phyloP scores from a whole-genome alignment of 2,888 invertebrate genomes.

The Catocala sponsa region DNA sequence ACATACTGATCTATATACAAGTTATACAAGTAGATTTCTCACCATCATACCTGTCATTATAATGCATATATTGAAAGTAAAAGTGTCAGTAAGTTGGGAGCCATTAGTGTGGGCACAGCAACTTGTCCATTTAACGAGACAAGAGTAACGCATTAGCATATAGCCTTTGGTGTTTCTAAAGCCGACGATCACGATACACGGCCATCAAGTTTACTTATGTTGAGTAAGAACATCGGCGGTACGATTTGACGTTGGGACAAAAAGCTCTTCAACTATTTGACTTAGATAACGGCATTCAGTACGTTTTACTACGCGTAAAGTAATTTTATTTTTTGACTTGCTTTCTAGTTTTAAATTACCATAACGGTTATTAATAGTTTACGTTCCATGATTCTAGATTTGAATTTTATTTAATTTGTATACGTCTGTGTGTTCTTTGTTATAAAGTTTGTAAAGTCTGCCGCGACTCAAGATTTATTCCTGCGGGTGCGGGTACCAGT shows the following conservation, averaged over 20 bases:
- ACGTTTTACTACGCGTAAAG: neutral
- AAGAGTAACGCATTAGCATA: slow-evolving; percentile 74
- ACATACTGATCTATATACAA: too few relatives aligned
- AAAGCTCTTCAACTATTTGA: slow-evolving; percentile 11
- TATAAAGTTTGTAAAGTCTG: too few relatives aligned
- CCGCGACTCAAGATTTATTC: too few relatives aligned
- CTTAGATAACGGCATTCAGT: slow-evolving; percentile 3
- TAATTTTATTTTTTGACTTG: slow-evolving; percentile 1
- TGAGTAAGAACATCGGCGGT: slow-evolving; percentile 39
- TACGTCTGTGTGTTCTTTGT: too few relatives aligned
- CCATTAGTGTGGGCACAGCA: slow-evolving; percentile 61
- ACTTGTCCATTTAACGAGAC: slow-evolving; percentile 58
- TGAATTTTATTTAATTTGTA: neutral
- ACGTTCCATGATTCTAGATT: neutral
- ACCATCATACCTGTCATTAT: neutral
- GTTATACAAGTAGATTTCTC: too few relatives aligned
- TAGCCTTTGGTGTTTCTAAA: slow-evolving; percentile 63
- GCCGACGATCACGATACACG: slow-evolving; percentile 46
- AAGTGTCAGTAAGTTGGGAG: slow-evolving; percentile 60
- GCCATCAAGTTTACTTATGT: slow-evolving; percentile 37
- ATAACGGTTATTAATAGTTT: slow-evolving; percentile 2
- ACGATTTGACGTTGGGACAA: slow-evolving; percentile 21
- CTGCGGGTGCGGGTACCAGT: too few relatives aligned
- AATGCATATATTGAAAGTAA: slow-evolving; percentile 63
- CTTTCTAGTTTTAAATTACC: neutral